phyloP scores from a whole-genome alignment of 1,140 invertebrate genomes.

The Drosophila azteca region DNA sequence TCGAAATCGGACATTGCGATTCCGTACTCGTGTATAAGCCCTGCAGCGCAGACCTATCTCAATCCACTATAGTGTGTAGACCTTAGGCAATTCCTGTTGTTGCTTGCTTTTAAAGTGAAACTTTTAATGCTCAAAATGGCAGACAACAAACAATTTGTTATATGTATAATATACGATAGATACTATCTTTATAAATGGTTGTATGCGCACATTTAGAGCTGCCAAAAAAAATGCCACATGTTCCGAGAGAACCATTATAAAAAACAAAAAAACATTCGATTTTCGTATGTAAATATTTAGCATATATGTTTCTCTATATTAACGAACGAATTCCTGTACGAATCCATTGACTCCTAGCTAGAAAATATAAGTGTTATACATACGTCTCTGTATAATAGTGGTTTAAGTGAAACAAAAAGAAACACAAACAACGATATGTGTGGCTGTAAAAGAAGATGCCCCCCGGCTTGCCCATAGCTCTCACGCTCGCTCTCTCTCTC shows the following conservation, averaged over 20 bases:
- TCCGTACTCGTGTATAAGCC: slow-evolving; percentile 13
- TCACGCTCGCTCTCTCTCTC: too few relatives aligned
- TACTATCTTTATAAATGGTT: slow-evolving; percentile 14
- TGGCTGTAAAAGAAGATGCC: too few relatives aligned
- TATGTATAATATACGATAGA: neutral
- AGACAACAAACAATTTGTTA: slow-evolving; percentile 34
- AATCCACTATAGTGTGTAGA: slow-evolving; percentile 29
- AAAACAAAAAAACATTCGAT: slow-evolving; percentile 38
- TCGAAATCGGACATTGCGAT: too few relatives aligned
- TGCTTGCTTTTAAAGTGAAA: slow-evolving; percentile 72
- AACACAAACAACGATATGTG: too few relatives aligned
- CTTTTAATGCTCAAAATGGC: slow-evolving; percentile 75
- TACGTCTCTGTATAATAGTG: too few relatives aligned
- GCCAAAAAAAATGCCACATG: slow-evolving; percentile 3
- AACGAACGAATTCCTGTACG: slow-evolving; percentile 8
- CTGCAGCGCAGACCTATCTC: slow-evolving; percentile 31
- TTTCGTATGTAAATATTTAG: slow-evolving; percentile 47
- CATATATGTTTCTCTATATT: slow-evolving; percentile 6
- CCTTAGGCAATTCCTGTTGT: slow-evolving; percentile 46
- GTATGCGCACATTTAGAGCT: neutral
- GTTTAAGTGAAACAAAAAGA: too few relatives aligned
- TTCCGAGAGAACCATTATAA: slow-evolving; percentile 15
- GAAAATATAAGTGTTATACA: too few relatives aligned
- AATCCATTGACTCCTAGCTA: too few relatives aligned
- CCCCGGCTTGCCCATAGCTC: too few relatives aligned